Percentiles rank a stretch among this genome's conserved stretches.
Evolutionary conservation across 1,140 invertebrate genomes (phyloP).

Genomic region (Zeugodacus cucurbitae): DNA sequence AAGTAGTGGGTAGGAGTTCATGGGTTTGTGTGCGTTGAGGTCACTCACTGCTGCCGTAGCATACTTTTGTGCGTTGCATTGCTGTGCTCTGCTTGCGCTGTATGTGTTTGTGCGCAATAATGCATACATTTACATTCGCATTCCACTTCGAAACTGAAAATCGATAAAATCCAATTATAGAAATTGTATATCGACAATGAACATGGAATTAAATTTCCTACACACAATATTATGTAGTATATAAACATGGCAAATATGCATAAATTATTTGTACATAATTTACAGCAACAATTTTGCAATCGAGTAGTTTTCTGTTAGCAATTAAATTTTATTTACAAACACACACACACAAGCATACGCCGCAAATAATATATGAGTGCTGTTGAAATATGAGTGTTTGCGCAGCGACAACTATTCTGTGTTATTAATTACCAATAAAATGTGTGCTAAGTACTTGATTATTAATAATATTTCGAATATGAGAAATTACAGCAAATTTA

Average conservation of each 20-base stretch:
- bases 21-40: constrained; percentile 2
- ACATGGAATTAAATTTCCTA: constrained; percentile 30
- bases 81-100: background rate
- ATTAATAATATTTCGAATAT: background rate
- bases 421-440: constrained; percentile 5
- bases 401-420: background rate
- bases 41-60: background rate
- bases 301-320: background rate
- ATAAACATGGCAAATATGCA: constrained; percentile 22
- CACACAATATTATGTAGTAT: background rate
- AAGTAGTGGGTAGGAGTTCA: background rate
- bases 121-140: background rate
- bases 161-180: constrained; percentile 42
- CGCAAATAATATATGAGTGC: background rate
- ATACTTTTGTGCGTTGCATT: constrained; percentile 17
- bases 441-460: constrained; percentile 20
- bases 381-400: background rate
- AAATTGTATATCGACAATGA: constrained; percentile 34
- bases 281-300: background rate
- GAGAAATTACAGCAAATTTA: background rate
- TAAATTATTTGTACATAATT: constrained; percentile 20
- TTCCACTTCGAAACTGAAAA: background rate
- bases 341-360: no score
- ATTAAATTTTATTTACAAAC: background rate
- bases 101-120: background rate